Percentiles rank a stretch among this genome's conserved stretches.
These are phyloP conservation scores for Chionis minor DNA, from an alignment of 2,113 vertebrate genomes.

Conservation along the genomic window DNA sequence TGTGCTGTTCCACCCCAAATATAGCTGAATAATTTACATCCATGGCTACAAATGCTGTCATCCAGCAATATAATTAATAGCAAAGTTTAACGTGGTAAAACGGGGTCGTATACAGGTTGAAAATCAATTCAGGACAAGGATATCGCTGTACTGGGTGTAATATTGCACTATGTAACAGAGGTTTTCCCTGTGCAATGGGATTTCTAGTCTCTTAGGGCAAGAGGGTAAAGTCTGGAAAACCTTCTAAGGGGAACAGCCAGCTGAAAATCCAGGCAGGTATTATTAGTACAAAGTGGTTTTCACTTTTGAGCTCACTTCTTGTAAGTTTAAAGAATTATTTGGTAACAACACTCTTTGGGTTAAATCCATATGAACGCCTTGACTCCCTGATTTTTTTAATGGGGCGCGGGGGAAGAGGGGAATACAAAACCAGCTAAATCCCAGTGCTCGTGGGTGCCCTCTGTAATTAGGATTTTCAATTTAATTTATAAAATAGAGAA, in stretches of 20 bases:
- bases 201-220: neutral
- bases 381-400: neutral
- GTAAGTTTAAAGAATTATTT: neutral
- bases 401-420: rapidly evolving
- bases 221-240: neutral
- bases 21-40: neutral
- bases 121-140: neutral
- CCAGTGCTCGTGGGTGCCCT: rapidly evolving
- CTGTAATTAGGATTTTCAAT: neutral
- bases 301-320: neutral
- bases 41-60: neutral
- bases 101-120: rapidly evolving
- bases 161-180: too few species aligned
- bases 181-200: neutral
- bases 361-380: neutral
- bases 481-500: neutral
- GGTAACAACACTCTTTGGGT: neutral
- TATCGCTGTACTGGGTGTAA: neutral
- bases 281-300: neutral
- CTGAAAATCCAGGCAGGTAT: neutral
- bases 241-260: neutral
- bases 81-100: neutral
- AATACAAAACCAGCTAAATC: neutral
- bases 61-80: neutral
- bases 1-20: rapidly evolving